Base-by-base conservation (phyloP, 2,113 vertebrate species). In the Oncorhynchus nerka region DNA sequence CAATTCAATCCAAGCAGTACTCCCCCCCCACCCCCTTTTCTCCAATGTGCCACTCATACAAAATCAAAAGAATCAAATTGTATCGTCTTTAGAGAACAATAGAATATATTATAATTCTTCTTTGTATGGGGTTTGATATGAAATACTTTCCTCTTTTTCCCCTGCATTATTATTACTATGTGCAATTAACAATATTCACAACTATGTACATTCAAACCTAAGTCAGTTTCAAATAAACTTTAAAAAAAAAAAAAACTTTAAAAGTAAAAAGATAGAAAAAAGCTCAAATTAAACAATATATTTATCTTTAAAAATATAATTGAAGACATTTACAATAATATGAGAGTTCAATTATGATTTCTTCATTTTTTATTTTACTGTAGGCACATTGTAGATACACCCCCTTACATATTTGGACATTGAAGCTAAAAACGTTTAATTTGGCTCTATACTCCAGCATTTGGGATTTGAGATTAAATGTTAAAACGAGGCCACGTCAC, bases 121-220 rank as follows among this genome's bases (percentile, higher is more conserved):
- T 82, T 84, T 83, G 79, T 85, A 82, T 78, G 84, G 88, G 86
- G 88, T 78, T 78, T 85, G 84, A 89, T 91, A 91, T 91, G 87
- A 93, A 93, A 92, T 83, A 68, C 59, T 87, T 76, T 84, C 73
- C 76, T 78, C 59, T 84, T 72, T 45, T 83, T 72, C 76, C 73
- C 81, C 73, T 84, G 78, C 51, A 55, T 32, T 65, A 86, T 84
- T 81, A 81, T 77, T 91, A 79, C 83, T 68, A 86, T 92, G 86
- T 89, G 92, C 89, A 92, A 91, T 89, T 88, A 84, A 86, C 81
- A 86, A 82, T 93, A 94, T 94, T 91, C 88, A 94, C 90, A 93
- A 86, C 87, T 93, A 93, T 94, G 84, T 94, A 93, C 93, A 94
- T 91, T 93, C 88, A 92, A 89, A 91, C 86, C 82, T 71, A 78